These are phyloP conservation scores for Apis laboriosa DNA, from an alignment of 1,140 invertebrate species.

Conservation along the genomic window DNA sequence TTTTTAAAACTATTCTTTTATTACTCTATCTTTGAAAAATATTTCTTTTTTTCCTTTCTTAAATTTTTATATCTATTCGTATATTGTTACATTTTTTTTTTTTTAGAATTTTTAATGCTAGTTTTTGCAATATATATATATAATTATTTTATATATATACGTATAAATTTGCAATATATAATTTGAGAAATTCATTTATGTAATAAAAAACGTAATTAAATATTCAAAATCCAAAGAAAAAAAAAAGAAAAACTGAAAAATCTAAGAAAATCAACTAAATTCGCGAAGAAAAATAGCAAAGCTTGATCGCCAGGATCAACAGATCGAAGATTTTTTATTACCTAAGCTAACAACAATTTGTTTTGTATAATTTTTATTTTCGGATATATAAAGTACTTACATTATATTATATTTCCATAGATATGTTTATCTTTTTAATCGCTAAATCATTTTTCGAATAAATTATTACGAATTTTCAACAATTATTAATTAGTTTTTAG, in stretches of 20 bases:
- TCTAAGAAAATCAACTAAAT: not conserved
- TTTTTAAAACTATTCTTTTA: not conserved
- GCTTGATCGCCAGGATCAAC: not conserved
- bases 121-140: too few species aligned
- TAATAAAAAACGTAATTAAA: too few species aligned
- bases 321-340: not conserved
- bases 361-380: not conserved
- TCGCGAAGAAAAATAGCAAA: not conserved
- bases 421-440: not conserved
- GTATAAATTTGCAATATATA: too few species aligned
- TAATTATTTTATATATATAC: too few species aligned
- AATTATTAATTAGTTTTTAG: not conserved
- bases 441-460: not conserved
- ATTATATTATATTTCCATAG: not conserved
- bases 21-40: too few species aligned
- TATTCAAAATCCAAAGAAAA: too few species aligned
- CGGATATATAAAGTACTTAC: not conserved
- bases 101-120: too few species aligned
- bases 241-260: not conserved
- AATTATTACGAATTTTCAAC: not conserved
- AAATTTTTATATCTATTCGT: too few species aligned
- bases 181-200: too few species aligned
- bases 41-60: too few species aligned
- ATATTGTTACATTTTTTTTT: too few species aligned
- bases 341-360: not conserved